These are phyloP conservation scores for Albula glossodonta DNA, from an alignment of 2,113 vertebrate species.

Conservation along the genomic window DNA sequence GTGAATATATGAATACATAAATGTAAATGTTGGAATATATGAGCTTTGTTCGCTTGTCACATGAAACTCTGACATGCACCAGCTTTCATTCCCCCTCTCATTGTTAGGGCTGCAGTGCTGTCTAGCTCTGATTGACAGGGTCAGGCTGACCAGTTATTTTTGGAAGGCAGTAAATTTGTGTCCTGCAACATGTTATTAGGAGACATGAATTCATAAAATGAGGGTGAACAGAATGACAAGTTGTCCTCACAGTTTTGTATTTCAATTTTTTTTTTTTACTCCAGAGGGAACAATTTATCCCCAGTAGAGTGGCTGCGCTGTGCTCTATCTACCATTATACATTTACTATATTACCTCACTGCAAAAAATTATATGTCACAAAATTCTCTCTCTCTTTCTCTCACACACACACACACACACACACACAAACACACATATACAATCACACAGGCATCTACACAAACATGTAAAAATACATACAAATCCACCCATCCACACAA, in stretches of 20 bases:
- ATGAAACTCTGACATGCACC: too few species aligned
- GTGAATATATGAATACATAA: constrained; percentile 63
- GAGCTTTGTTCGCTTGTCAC: too few species aligned
- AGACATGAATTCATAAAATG: constrained; percentile 35
- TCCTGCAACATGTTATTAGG: constrained; percentile 13
- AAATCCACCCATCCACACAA: not conserved
- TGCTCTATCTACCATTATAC: not conserved
- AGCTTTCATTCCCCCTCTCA: too few species aligned
- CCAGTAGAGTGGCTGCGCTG: not conserved
- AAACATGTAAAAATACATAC: not conserved
- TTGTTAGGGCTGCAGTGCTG: too few species aligned
- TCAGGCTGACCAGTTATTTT: constrained; percentile 6
- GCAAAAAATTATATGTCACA: too few species aligned
- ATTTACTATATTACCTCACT: not conserved
- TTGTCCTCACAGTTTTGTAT: not conserved
- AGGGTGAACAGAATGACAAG: not conserved
- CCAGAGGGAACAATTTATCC: constrained; percentile 38
- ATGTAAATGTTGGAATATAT: constrained; percentile 18
- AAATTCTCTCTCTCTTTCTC: too few species aligned
- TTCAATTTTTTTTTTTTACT: constrained; percentile 5
- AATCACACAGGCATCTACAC: not conserved
- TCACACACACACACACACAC: not conserved
- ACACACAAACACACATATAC: not conserved
- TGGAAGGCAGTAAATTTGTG: constrained; percentile 19
- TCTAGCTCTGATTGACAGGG: not conserved